Evolutionary conservation across 2,113 vertebrate species (phyloP), one percentile per base, ranked within the genome.

Genomic region (Callocephalon fimbriatum): DNA sequence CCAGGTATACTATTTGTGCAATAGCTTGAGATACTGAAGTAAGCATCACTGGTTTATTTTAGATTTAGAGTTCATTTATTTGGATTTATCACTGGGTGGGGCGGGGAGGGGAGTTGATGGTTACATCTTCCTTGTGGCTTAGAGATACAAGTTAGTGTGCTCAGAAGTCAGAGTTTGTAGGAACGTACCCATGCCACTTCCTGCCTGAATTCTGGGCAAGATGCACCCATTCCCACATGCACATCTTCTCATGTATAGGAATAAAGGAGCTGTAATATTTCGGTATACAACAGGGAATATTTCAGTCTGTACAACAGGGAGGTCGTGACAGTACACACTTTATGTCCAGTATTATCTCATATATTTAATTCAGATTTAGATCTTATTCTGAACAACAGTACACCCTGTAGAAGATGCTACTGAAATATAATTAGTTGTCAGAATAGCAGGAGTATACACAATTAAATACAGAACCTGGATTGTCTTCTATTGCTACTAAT

Each of bases 31-130:
- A 47, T 15, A 38, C 3, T 37, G 6, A 56, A 65, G 21, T 2
- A 9, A 70, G 9, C 40, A 80, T n/a, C 54, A 65, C 5, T 18
- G 14, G 7, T 11, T 88, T 71, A 65, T 32, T 8, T 29, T 15
- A 42, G 32, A 81, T 29, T 37, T 67, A 20, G 20, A 74, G 35
- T 38, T 61, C 3, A 56, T 19, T 74, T 65, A 47, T 15, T 42
- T 66, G 32, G 27, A 56, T 66, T 38, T 74, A 42, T 42, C 53
- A 21, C 15, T 13, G 20, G 13, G 15, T 13, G 9, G 27, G 14
- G 8, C 0, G n/a, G 35, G 58, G 3, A 68, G 16, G 8, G 9
- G 14, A 71, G 15, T 3, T 54, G 15, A 47, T 9, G 10, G 25
- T 37, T 32, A 26, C 2, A 2, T 11, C 18, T 25, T 2, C 10